phyloP scores from a whole-genome alignment of 2,888 invertebrate genomes.

The Philonicus albiceps region DNA sequence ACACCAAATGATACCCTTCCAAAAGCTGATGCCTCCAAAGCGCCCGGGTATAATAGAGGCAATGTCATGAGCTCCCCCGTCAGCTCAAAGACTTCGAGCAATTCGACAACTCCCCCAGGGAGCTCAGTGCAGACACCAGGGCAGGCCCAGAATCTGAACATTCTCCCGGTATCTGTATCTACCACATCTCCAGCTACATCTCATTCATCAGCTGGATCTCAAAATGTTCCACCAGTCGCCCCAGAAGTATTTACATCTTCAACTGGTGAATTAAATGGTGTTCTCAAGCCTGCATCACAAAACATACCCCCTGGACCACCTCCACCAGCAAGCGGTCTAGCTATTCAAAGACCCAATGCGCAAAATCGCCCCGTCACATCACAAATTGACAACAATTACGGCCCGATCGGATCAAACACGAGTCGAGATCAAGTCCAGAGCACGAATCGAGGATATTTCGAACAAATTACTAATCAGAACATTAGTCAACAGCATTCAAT shows the following conservation, averaged over 20 bases:
- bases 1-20: constrained; percentile 63
- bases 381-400: constrained; percentile 55
- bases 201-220: constrained; percentile 34
- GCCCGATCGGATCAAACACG: constrained; percentile 57
- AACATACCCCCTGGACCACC: constrained; percentile 46
- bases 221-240: constrained; percentile 52
- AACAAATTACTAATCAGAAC: constrained; percentile 51
- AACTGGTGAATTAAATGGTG: constrained; percentile 49
- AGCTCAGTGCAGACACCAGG: constrained; percentile 51
- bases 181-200: constrained; percentile 50
- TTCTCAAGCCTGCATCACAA: constrained; percentile 47
- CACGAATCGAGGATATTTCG: constrained; percentile 45
- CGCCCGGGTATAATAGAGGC: constrained; percentile 85
- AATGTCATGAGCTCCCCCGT: constrained; percentile 80
- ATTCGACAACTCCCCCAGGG: constrained; percentile 66
- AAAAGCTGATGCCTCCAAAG: constrained; percentile 86
- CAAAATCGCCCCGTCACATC: constrained; percentile 47
- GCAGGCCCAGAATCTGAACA: constrained; percentile 51
- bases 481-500: constrained; percentile 51
- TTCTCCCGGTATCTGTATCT: constrained; percentile 51
- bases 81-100: constrained; percentile 69
- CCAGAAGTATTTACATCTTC: constrained; percentile 51
- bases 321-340: constrained; percentile 55
- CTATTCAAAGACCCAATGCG: constrained; percentile 58
- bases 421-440: constrained; percentile 49